Evolutionary conservation across 2,797 vertebrate species (phyloP).

Genomic region (Manis crassicaudata): DNA sequence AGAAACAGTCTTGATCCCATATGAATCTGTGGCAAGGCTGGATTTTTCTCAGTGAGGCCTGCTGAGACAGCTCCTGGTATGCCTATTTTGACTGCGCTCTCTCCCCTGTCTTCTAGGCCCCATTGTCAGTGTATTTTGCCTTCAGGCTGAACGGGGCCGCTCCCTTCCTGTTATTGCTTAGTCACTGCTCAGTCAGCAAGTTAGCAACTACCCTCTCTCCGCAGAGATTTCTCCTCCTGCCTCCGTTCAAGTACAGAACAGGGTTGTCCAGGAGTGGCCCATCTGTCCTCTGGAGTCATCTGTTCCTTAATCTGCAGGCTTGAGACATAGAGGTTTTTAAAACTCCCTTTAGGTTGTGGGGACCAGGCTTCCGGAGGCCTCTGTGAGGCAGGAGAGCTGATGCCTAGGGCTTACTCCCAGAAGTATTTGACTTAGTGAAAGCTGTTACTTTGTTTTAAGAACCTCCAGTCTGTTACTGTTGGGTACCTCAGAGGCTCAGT

Average conservation of each 20-base stretch:
- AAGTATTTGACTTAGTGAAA: constrained; percentile 30
- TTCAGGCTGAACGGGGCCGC: constrained; percentile 58
- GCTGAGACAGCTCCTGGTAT: constrained; percentile 52
- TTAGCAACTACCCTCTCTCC: neutral
- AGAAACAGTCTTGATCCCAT: neutral
- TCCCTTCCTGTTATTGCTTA: constrained; percentile 64
- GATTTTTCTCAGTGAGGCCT: constrained; percentile 44
- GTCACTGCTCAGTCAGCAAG: constrained; percentile 38
- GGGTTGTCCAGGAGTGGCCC: neutral
- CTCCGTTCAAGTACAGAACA: neutral
- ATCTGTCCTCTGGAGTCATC: neutral
- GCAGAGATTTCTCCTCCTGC: neutral
- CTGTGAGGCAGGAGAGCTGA: neutral
- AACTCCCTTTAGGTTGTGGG: neutral
- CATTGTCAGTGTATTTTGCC: constrained; percentile 68
- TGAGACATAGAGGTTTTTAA: neutral
- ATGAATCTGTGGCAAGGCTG: neutral
- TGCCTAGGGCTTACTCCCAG: constrained; percentile 1
- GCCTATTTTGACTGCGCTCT: constrained; percentile 46
- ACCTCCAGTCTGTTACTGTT: constrained; percentile 63
- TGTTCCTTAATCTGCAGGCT: neutral
- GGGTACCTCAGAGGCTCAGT: constrained; percentile 47
- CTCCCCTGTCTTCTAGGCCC: neutral
- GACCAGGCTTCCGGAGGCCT: constrained; percentile 24
- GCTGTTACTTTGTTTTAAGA: constrained; percentile 70